These are phyloP conservation scores for Sebastes fasciatus DNA, from an alignment of 2,113 vertebrate genomes.

Conservation along the genomic window DNA sequence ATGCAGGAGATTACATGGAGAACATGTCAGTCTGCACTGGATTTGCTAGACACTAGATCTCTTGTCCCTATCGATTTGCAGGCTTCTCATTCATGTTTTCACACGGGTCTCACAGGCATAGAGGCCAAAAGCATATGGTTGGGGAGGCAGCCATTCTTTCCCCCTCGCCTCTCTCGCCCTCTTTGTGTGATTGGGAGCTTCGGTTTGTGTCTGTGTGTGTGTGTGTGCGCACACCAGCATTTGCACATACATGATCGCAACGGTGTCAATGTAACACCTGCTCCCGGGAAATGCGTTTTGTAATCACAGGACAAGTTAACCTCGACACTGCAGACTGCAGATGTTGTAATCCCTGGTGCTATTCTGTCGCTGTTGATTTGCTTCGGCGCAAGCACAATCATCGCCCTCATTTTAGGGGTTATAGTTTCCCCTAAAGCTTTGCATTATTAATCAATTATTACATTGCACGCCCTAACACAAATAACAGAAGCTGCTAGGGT, in stretches of 20 bases:
- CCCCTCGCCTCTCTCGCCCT: slow-evolving; percentile 43
- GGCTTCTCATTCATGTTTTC: slow-evolving; percentile 84
- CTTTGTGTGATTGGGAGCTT: slow-evolving; percentile 53
- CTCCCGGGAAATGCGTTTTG: slow-evolving; percentile 76
- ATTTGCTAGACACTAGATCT: slow-evolving; percentile 84
- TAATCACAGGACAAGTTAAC: slow-evolving; percentile 83
- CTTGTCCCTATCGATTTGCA: slow-evolving; percentile 85
- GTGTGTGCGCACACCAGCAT: slow-evolving; percentile 21
- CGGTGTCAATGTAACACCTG: slow-evolving; percentile 81
- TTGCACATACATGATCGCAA: slow-evolving; percentile 71
- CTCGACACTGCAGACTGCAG: slow-evolving; percentile 80
- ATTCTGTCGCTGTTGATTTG: slow-evolving; percentile 77
- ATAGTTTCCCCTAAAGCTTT: slow-evolving; percentile 76
- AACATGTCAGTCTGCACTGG: slow-evolving; percentile 86
- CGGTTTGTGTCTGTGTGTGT: slow-evolving; percentile 29
- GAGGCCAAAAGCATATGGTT: slow-evolving; percentile 73
- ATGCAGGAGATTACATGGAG: slow-evolving; percentile 84
- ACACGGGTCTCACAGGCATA: slow-evolving; percentile 71
- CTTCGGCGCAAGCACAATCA: slow-evolving; percentile 67
- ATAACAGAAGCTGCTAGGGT: slow-evolving; percentile 57
- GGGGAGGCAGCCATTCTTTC: slow-evolving; percentile 62
- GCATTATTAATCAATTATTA: slow-evolving; percentile 81
- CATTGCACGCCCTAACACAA: slow-evolving; percentile 50
- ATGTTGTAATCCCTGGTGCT: slow-evolving; percentile 81
- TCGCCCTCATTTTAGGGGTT: slow-evolving; percentile 80